Percentiles rank a stretch among this genome's conserved stretches.
phyloP scores from a whole-genome alignment of 2,888 invertebrate species.

The Pammene fasciana region DNA sequence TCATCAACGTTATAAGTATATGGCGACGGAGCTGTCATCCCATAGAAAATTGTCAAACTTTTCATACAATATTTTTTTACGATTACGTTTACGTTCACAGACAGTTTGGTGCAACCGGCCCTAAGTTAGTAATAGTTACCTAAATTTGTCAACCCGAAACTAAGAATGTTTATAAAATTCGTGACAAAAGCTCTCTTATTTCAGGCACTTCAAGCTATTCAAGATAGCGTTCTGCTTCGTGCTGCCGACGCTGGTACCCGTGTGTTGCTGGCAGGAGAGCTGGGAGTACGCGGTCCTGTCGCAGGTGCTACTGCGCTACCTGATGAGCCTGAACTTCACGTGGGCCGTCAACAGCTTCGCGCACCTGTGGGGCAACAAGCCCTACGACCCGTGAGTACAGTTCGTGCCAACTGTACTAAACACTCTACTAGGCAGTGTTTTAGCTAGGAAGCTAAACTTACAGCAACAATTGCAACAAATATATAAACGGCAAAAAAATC shows the following conservation, averaged over 20 bases:
- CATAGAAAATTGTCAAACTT: no score
- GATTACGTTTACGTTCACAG: no score
- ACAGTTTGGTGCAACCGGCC: no score
- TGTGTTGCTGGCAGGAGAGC: slow-evolving; percentile 87
- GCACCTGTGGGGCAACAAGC: slow-evolving; percentile 89
- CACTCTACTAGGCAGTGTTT: background rate
- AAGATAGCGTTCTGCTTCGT: slow-evolving; percentile 88
- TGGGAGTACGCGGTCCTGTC: slow-evolving; percentile 80
- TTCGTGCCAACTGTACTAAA: background rate
- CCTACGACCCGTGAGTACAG: slow-evolving; percentile 86
- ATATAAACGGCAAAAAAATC: no score
- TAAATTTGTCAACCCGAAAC: no score
- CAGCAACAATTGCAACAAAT: no score
- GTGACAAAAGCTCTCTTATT: slow-evolving; percentile 9
- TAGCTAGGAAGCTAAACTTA: no score
- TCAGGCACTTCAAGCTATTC: slow-evolving; percentile 86
- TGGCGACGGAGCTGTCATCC: no score
- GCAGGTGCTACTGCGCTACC: slow-evolving; percentile 88
- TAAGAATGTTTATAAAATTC: no score
- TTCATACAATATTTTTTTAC: no score
- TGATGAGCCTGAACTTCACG: slow-evolving; percentile 89
- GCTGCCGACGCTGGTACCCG: slow-evolving; percentile 88
- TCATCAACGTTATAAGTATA: no score
- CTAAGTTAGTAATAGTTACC: no score
- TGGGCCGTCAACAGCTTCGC: slow-evolving; percentile 96